These are phyloP conservation scores for Zoanthus sociatus DNA, from an alignment of 92 coral and sea anemone species.

Conservation along the genomic window DNA sequence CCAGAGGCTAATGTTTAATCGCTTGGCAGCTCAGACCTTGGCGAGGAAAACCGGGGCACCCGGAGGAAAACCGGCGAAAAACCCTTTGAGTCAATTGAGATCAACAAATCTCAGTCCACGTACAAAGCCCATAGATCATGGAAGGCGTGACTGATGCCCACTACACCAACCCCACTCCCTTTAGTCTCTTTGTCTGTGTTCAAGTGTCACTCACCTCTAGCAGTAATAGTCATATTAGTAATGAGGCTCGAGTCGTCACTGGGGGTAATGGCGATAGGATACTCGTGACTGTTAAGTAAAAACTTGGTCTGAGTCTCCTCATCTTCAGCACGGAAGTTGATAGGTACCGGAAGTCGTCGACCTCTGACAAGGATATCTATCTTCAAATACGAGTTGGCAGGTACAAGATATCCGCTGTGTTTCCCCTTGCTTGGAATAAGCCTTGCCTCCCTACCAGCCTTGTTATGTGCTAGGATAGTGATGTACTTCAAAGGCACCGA, in stretches of 20 bases:
- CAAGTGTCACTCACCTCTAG: slow-evolving; percentile 74
- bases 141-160: no score
- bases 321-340: slow-evolving; percentile 83
- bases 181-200: no score
- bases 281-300: slow-evolving; percentile 75
- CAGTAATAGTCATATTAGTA: slow-evolving; percentile 85
- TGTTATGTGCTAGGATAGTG: slow-evolving; percentile 81
- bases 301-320: slow-evolving; percentile 80
- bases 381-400: slow-evolving; percentile 64
- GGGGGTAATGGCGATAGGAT: slow-evolving; percentile 76
- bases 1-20: no score
- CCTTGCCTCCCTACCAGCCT: slow-evolving; percentile 78
- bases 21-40: no score
- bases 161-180: no score
- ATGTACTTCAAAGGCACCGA: slow-evolving; percentile 73
- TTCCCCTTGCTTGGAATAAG: slow-evolving; percentile 88
- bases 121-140: no score
- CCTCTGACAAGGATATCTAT: slow-evolving; percentile 88
- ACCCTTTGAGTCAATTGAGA: no score
- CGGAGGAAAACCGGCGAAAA: no score
- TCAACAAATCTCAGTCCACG: no score
- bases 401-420: slow-evolving; percentile 81
- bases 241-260: slow-evolving; percentile 76
- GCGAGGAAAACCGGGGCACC: no score
- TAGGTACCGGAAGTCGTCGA: slow-evolving; percentile 71